Base-by-base conservation (phyloP, 2,797 vertebrate genomes). In the Melanotaenia nigrans region DNA sequence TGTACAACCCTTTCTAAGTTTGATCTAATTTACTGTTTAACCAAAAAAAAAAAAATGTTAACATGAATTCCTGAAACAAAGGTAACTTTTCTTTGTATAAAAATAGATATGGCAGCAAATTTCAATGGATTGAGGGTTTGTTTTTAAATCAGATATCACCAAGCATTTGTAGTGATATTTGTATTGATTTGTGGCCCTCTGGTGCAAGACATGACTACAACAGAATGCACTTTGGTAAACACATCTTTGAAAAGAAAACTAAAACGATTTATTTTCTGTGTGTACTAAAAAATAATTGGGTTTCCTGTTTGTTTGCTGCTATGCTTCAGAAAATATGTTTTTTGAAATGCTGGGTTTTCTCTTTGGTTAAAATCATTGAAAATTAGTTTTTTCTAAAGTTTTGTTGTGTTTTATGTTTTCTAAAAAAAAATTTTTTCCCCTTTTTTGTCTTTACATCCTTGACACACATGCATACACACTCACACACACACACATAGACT, bases 401-500 rank as follows among this genome's bases (percentile, higher is more conserved):
- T 45, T 45, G 42, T 45, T 14, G 36, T 11, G 36, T 42, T 14
- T 16, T 16, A 6, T 45, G 4, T 20, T 45, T 18, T 45, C 3
- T 20, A 18, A 20, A 40, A 13, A 14, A 28, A 28, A 28, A 2
- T 54, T 55, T 28, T 14, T 13, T 5, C 7, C 22, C 51, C 14
- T 54, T 54, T 25, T 6, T 22, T 14, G 25, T 30, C 20, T 14
- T 56, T 2, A 30, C 16, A 45, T 42, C n/a, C 22, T 22, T 3
- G 22, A 36, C 30, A 42, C n/a, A 35, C 10, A 63, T 32, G 35
- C n/a, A n/a, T 3, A 38, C 24, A 61, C 38, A 65, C 9, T 68
- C 4, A 45, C 59, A 71, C 24, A 30, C 64, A 67, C 25, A 25
- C 4, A 57, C 54, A 69, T 40, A 64, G 5, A 55, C 16, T 16